phyloP scores from a whole-genome alignment of 2,113 vertebrate species.

The Fulica atra region DNA sequence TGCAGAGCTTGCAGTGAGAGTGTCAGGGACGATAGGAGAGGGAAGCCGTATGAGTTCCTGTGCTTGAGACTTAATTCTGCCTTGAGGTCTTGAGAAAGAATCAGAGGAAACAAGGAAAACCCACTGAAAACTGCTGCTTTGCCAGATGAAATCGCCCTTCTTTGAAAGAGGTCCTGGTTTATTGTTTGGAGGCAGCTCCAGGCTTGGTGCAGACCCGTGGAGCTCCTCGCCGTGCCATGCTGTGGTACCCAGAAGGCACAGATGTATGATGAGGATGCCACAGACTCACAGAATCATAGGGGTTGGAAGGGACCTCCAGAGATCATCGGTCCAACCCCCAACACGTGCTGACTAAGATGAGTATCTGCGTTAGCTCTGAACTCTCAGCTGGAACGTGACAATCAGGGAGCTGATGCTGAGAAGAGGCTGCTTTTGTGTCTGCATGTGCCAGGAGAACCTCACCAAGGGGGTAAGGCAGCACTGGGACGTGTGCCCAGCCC shows the following conservation, averaged over 20 bases:
- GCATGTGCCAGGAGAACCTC: background rate
- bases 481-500: background rate
- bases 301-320: too few species aligned
- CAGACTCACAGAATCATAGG: too few species aligned
- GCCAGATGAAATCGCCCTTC: background rate
- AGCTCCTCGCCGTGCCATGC: background rate
- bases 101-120: background rate
- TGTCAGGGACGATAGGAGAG: background rate
- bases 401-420: background rate
- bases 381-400: background rate
- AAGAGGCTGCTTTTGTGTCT: background rate
- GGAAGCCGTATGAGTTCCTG: background rate
- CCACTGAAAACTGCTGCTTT: background rate
- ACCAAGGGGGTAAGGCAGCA: accelerated
- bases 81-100: background rate
- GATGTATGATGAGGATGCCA: background rate
- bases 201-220: background rate
- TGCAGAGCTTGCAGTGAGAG: background rate
- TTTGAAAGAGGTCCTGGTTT: background rate
- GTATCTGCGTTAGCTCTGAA: background rate
- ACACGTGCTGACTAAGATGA: accelerated
- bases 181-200: background rate
- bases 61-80: background rate
- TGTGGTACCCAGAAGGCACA: background rate
- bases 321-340: too few species aligned